Percentiles rank a stretch among this genome's conserved stretches.
Evolutionary conservation across 2,797 vertebrate species (phyloP).

Genomic region (Hoplostethus atlanticus): DNA sequence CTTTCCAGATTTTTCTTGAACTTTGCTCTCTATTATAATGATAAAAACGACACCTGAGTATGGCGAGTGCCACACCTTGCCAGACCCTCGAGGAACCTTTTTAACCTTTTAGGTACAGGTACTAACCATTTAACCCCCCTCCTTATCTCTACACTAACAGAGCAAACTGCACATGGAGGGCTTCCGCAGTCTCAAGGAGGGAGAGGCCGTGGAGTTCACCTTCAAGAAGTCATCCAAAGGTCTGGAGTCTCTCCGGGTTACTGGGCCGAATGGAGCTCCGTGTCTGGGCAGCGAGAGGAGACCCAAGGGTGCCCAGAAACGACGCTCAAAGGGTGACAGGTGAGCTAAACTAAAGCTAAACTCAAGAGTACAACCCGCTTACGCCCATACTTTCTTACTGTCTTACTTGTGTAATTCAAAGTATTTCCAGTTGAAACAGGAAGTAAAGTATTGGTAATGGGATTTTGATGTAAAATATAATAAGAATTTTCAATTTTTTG

Average conservation of each 20-base stretch:
- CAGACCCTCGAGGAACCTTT: too few species aligned
- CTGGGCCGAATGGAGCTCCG: conserved; percentile 88
- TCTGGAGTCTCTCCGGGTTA: conserved; percentile 90
- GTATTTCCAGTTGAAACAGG: too few species aligned
- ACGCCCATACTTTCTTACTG: too few species aligned
- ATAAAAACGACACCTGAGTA: too few species aligned
- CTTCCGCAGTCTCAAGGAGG: conserved; percentile 95
- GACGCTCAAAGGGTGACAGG: conserved; percentile 91
- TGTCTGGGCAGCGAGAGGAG: conserved; percentile 91
- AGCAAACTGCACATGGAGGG: conserved; percentile 98
- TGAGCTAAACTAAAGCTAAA: conserved; percentile 57
- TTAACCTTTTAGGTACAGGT: background rate
- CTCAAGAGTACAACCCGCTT: too few species aligned
- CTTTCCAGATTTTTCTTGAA: too few species aligned
- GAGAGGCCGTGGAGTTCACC: conserved; percentile 92
- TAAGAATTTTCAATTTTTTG: too few species aligned
- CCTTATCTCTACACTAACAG: conserved; percentile 69
- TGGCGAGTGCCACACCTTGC: too few species aligned
- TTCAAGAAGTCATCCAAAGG: conserved; percentile 95
- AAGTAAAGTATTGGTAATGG: too few species aligned
- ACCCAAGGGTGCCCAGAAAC: conserved; percentile 90
- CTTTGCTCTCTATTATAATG: too few species aligned
- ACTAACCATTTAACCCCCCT: background rate
- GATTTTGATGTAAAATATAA: too few species aligned
- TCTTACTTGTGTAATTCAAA: too few species aligned